Evolutionary conservation across 64 coral and sea anemone species (phyloP), one percentile per base, ranked within the genome.

Genomic region (Stylophora pistillata): DNA sequence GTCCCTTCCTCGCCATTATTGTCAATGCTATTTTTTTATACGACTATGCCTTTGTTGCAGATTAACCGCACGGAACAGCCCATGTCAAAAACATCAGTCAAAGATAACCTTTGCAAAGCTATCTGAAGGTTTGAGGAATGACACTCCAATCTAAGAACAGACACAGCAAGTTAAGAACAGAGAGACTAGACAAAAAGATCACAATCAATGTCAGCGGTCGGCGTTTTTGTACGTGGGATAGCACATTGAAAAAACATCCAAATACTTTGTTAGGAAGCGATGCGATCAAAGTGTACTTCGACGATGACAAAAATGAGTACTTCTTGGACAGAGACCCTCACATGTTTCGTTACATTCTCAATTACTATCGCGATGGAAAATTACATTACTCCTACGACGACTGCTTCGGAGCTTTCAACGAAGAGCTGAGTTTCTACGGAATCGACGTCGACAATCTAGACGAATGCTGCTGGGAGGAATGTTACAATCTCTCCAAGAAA

Each of bases 141-240:
- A 91, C 90, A 71, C 82, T 91, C 16, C 90, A 91, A 63, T 91
- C 90, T 10, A 86, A 66, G 21, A 79, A n/a, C 4, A 85, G 61
- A 16, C 30, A 41, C 64, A 61, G 82, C 18, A 82, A 90, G 63
- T 29, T 90, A 28, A 79, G 89, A 82, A 68, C 80, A 3, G 80
- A 69, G 23, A 91, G 70, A 86, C 62, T 76, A 53, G 87, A 89
- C 72, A 78, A 86, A 34, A 30, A 72, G 6, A 59, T 94, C 30
- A 94, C 87, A 31, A 75, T 94, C 30, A 94, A 94, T 85, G 93
- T 94, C 10, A 94, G 93, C 56, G 93, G 93, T 17, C 41, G 88
- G 13, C 68, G 79, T 41, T 94, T 90, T 34, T 68, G 81, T 30
- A 94, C 93, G 33, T 94, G 93, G 93, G 79, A 86, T 37, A 94